Conservation (phyloP, 1,140 invertebrate species). For the Zophobas atratus region DNA sequence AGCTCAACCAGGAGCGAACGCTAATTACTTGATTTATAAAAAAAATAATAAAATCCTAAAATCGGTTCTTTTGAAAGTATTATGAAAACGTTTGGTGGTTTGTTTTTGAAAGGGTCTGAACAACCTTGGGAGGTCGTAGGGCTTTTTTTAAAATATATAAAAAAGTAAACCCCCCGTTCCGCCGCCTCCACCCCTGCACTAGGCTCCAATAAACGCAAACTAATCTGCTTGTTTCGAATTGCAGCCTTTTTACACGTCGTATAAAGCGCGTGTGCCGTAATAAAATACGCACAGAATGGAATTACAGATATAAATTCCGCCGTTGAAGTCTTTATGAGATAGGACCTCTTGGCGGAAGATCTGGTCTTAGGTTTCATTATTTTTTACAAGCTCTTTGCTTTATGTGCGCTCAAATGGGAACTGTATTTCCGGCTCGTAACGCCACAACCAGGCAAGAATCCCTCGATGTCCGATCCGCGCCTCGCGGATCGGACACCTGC, state of each 20-base stretch:
- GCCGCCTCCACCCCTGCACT: too few species aligned
- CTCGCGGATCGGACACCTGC: too few species aligned
- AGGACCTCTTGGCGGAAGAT: slow-evolving; percentile 36
- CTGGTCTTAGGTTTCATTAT: slow-evolving; percentile 38
- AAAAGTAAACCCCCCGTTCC: too few species aligned
- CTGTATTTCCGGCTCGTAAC: slow-evolving; percentile 1
- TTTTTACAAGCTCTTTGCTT: slow-evolving; percentile 42
- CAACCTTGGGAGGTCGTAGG: too few species aligned
- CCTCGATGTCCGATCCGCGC: too few species aligned
- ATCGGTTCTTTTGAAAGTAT: too few species aligned
- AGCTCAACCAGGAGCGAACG: neutral
- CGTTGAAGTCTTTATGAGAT: slow-evolving; percentile 21
- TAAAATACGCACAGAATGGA: slow-evolving; percentile 25
- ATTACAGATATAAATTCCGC: slow-evolving; percentile 41
- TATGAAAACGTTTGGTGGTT: too few species aligned
- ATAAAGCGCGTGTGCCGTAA: slow-evolving; percentile 19
- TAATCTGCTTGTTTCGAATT: slow-evolving; percentile 27
- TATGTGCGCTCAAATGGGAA: slow-evolving; percentile 17
- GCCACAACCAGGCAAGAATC: neutral
- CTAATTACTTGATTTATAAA: slow-evolving; percentile 1
- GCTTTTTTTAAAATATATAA: too few species aligned
- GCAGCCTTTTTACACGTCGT: slow-evolving; percentile 7
- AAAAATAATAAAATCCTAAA: too few species aligned
- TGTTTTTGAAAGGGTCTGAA: too few species aligned
- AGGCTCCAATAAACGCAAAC: slow-evolving; percentile 25